phyloP scores from a whole-genome alignment of 2,113 vertebrate genomes.

The Oenanthe melanoleuca region DNA sequence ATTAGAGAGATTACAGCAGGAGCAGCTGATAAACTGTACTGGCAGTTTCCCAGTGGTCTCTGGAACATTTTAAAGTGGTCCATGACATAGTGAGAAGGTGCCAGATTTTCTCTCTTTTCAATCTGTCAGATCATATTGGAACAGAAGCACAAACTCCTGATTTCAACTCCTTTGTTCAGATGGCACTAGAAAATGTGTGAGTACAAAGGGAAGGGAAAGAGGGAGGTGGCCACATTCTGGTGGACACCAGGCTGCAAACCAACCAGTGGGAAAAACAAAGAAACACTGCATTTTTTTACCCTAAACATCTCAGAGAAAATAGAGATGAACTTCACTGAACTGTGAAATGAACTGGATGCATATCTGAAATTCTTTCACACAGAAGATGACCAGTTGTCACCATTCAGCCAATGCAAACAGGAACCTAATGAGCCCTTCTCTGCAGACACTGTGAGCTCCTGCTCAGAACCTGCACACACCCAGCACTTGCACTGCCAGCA shows the following conservation, averaged over 20 bases:
- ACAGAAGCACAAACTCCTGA: background rate
- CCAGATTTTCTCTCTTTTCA: background rate
- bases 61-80: background rate
- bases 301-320: background rate
- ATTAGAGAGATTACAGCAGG: background rate
- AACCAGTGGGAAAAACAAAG: background rate
- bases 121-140: background rate
- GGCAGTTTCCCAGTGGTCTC: background rate
- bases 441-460: background rate
- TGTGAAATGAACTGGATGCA: background rate
- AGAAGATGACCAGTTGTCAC: background rate
- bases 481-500: background rate
- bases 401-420: background rate
- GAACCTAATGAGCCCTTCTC: background rate
- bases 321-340: background rate
- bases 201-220: background rate
- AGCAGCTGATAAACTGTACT: background rate
- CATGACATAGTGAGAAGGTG: background rate
- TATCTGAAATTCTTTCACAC: background rate
- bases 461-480: background rate
- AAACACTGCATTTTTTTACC: background rate
- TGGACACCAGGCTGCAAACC: background rate
- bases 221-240: background rate
- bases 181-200: background rate
- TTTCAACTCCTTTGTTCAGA: background rate